These are phyloP conservation scores for Zaprionus taronus DNA, from an alignment of 1,140 invertebrate species.

Conservation along the genomic window DNA sequence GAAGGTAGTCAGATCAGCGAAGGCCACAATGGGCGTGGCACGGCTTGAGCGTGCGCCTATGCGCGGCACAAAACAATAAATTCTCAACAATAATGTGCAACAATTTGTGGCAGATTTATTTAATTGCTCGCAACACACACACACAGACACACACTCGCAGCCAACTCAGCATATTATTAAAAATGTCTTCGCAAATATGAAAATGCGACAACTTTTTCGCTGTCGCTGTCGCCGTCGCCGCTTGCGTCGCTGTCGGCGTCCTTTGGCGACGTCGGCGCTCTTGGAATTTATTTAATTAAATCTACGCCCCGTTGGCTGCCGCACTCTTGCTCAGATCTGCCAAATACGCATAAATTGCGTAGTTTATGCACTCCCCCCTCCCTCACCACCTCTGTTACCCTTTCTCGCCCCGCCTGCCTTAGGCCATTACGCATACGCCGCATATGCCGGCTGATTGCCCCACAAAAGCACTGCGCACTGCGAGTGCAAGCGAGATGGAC, in stretches of 20 bases:
- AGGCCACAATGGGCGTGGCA: constrained; percentile 52
- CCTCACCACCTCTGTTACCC: background rate
- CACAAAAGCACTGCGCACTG: constrained; percentile 8
- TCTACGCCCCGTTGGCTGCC: constrained; percentile 77
- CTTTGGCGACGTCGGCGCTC: constrained; percentile 48
- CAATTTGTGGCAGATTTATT: constrained; percentile 71
- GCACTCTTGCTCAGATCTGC: constrained; percentile 41
- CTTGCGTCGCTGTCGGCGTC: constrained; percentile 28
- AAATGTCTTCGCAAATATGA: constrained; percentile 62
- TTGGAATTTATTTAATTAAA: constrained; percentile 84
- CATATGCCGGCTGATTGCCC: constrained; percentile 25
- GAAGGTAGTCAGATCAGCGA: constrained; percentile 22
- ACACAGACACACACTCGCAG: constrained; percentile 31
- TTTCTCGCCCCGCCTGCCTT: constrained; percentile 21
- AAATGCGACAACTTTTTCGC: constrained; percentile 55
- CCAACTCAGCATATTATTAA: constrained; percentile 44
- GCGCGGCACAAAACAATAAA: constrained; percentile 57
- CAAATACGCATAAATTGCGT: constrained; percentile 76
- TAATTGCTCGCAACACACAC: constrained; percentile 59
- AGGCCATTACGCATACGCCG: constrained; percentile 65
- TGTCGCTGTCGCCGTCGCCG: constrained; percentile 16
- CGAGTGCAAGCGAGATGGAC: background rate
- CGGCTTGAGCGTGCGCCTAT: constrained; percentile 26
- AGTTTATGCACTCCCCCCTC: constrained; percentile 64
- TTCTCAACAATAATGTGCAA: constrained; percentile 59